Base-by-base conservation (phyloP, 2,113 vertebrate species). In the Calyptommatus sinebrachiatus region DNA sequence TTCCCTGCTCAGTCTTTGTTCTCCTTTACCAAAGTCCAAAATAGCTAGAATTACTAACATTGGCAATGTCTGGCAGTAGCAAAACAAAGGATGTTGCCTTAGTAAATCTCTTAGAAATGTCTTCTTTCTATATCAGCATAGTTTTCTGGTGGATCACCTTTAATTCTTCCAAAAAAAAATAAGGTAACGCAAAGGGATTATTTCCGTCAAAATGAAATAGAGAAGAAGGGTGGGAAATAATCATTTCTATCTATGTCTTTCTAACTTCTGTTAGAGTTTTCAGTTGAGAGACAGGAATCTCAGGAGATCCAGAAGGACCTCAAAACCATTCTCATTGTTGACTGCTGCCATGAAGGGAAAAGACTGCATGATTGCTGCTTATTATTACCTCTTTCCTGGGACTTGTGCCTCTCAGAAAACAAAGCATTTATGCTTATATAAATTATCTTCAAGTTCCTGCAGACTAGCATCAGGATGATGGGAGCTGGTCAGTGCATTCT, bases 401-500 rank as follows among this genome's bases (percentile, higher is more conserved):
- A 80, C 10, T 53, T 73, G 73, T 73, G 46, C 24, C 67, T 80
- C 71, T 67, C 20, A 9, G 78, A 41, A 66, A 73, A 73, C 48
- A 73, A 41, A 50, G 26, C 46, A 35, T 29, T 67, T 73, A 80
- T 73, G 57, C 29, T 65, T 65, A 72, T 65, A 72, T 73, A 35
- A 67, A 73, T 80, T 80, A 73, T 73, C 62, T 67, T 57, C 29
- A 66, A 16, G 14, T 31, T 80, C 62, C 35, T 80, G 61, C 62
- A 67, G 66, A 21, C 46, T 73, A 61, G 57, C 50, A 48, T 70
- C 29, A 24, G 22, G 66, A 69, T 69, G 76, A 57, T 68, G 24
- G 76, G 76, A 60, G 4, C 24, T 60, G 22, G 20, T 70, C 50
- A 60, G 14, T 24, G 26, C 11, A 41, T 69, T 69, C 48, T 24